Conservation (phyloP, 1,140 invertebrate species). For the Drosophila tsacasi region DNA sequence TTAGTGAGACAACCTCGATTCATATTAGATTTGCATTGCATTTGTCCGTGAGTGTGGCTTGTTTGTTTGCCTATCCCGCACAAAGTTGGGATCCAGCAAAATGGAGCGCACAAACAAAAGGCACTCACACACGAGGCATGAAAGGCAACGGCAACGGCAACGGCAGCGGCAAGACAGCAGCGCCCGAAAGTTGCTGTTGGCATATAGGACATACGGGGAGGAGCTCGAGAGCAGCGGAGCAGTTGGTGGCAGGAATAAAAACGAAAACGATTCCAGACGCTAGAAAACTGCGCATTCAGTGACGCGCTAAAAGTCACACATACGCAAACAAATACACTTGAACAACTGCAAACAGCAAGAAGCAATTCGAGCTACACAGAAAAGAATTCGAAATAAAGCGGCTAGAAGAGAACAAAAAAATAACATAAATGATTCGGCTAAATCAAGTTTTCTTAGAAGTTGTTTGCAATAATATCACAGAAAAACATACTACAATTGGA, state of each 20-base stretch:
- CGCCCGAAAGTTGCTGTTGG: conserved; percentile 40
- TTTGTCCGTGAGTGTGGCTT: conserved; percentile 63
- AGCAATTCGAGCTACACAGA: conserved; percentile 32
- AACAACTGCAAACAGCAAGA: conserved; percentile 31
- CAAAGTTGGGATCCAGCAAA: conserved; percentile 81
- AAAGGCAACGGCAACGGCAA: conserved; percentile 47
- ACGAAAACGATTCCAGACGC: conserved; percentile 48
- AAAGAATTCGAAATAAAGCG: neutral
- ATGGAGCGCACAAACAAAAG: conserved; percentile 82
- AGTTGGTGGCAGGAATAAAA: conserved; percentile 39
- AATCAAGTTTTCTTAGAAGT: too few species aligned
- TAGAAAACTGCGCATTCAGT: conserved; percentile 78
- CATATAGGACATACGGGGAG: conserved; percentile 26
- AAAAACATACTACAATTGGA: neutral
- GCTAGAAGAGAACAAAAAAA: too few species aligned
- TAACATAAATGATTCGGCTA: too few species aligned
- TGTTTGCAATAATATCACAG: too few species aligned
- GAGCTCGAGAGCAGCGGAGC: neutral
- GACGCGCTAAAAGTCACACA: conserved; percentile 78
- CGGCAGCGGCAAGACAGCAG: conserved; percentile 39
- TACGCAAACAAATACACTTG: conserved; percentile 41
- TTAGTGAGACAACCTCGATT: conserved; percentile 83
- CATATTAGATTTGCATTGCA: conserved; percentile 78
- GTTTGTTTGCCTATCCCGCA: conserved; percentile 63
- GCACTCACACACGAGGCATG: conserved; percentile 59